These are phyloP conservation scores for Coracopsis vasa DNA, from an alignment of 2,113 vertebrate genomes.

Conservation along the genomic window DNA sequence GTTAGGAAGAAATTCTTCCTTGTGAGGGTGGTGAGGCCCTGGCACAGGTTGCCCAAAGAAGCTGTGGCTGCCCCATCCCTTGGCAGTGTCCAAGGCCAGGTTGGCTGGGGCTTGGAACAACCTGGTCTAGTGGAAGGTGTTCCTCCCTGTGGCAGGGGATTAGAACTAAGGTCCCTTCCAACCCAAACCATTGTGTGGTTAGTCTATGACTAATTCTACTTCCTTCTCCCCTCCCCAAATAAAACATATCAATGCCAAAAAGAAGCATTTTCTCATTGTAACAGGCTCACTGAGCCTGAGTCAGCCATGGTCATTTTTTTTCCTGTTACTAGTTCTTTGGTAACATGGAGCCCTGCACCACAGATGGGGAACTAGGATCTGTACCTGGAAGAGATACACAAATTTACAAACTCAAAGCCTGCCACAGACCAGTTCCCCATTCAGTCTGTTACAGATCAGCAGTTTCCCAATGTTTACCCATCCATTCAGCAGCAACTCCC, in stretches of 20 bases:
- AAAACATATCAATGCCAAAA: not conserved
- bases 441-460: not conserved
- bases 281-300: not conserved
- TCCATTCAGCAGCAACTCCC: not conserved
- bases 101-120: not conserved
- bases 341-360: not conserved
- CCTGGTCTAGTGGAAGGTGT: not conserved
- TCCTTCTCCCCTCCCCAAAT: not conserved
- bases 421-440: not conserved
- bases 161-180: not conserved
- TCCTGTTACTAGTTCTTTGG: not conserved
- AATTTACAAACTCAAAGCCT: not conserved
- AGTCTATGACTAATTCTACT: not conserved
- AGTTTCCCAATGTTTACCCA: not conserved
- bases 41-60: not conserved
- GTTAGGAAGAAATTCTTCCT: not conserved
- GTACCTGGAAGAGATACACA: not conserved
- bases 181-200: not conserved
- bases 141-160: not conserved
- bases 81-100: not conserved
- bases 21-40: not conserved
- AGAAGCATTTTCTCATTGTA: not conserved
- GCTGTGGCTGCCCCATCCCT: not conserved
- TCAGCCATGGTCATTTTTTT: rapidly evolving
- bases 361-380: not conserved